Base-by-base conservation (phyloP, 2,113 vertebrate genomes). In the Mesocricetus auratus region DNA sequence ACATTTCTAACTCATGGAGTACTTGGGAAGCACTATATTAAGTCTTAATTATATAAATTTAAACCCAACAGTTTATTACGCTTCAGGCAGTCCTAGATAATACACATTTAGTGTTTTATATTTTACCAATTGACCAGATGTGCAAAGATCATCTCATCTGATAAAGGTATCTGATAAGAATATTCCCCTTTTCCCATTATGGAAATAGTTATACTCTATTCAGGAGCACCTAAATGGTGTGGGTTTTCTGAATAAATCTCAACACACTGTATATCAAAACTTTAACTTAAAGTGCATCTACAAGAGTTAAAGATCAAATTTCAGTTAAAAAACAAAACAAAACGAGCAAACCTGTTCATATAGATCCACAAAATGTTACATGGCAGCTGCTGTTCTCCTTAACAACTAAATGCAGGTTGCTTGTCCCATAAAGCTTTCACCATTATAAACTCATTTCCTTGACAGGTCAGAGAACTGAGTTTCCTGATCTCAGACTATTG, bases 211-310 rank as follows among this genome's bases (percentile, higher is more conserved):
- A 91, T 50, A 82, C 91, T 69, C 69, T 90, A n/a, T 21, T 66
- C 8, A 62, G 33, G 9, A 2, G 3, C n/a, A 83, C 19, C 66
- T 0, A 94, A 47, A 22, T 53, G 19, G 62, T 82, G 95, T 2
- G 22, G 3, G 56, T 75, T 86, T 88, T 92, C 42, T 62, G 19
- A 96, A 33, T 89, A 93, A 96, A 69, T 47, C 24, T 96, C 36
- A 58, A 26, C 17, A 19, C n/a, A 39, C 5, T 2, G 58, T 62
- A 50, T 0, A 75, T 33, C 66, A 73, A 56, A 90, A 91, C 29
- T 60, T 45, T 90, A 79, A 90, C 75, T 89, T 58, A 21, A 94
- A 66, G 8, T 50, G 56, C 26, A 91, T 4, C 56, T 78, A 66
- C 1, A 93, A 19, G 24, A 89, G 42, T 62, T n/a, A 94, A 75